Percentiles rank a stretch among this genome's conserved stretches.
These are phyloP conservation scores for Daboia siamensis DNA, from an alignment of 2,113 vertebrate species.

Conservation along the genomic window DNA sequence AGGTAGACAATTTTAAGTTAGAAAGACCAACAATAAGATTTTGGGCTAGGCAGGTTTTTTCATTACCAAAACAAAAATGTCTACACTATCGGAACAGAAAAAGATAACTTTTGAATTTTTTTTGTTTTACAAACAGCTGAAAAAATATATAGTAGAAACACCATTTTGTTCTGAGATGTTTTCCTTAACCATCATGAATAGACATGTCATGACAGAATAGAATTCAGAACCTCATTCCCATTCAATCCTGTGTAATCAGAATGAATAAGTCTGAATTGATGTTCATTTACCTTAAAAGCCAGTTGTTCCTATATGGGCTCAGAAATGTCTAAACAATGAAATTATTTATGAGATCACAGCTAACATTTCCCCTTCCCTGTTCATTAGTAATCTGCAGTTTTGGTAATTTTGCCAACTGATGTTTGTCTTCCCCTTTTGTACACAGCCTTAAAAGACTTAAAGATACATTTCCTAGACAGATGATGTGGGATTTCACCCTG, in stretches of 20 bases:
- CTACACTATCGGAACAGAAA: background rate
- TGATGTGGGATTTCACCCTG: slow-evolving; percentile 33
- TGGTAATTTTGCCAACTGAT: background rate
- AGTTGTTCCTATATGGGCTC: background rate
- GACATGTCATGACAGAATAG: background rate
- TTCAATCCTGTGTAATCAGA: background rate
- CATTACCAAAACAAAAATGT: background rate
- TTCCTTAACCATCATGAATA: slow-evolving; percentile 15
- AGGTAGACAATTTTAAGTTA: background rate
- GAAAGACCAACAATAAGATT: background rate
- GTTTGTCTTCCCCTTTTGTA: slow-evolving; percentile 24
- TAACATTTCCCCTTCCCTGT: background rate
- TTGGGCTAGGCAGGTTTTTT: background rate
- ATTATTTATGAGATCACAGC: background rate
- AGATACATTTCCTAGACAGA: background rate
- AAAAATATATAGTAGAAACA: slow-evolving; percentile 25
- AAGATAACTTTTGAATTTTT: slow-evolving; percentile 20
- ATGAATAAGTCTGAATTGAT: background rate
- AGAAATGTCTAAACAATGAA: slow-evolving; percentile 1
- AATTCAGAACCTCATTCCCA: slow-evolving; percentile 4
- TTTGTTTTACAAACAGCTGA: background rate
- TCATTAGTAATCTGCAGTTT: background rate
- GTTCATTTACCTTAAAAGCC: background rate
- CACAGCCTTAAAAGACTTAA: background rate
- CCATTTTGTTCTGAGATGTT: slow-evolving; percentile 16